These are phyloP conservation scores for Turritopsis rubra DNA, from an alignment of 30 jellyfish, hydroid and myxozoan species.

Conservation along the genomic window DNA sequence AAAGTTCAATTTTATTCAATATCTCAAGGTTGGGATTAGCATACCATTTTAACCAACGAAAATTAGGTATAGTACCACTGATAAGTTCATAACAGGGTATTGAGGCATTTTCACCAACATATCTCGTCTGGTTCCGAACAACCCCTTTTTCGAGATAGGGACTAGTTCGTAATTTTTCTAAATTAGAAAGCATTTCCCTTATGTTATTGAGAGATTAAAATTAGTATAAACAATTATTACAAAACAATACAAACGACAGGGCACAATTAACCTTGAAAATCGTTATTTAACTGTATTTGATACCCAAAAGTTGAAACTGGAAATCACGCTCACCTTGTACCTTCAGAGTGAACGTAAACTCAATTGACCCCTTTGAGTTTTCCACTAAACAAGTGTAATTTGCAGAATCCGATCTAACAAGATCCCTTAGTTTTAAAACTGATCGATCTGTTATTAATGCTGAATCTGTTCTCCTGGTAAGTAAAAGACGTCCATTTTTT, in stretches of 20 bases:
- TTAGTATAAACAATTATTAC: neutral
- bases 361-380: conserved; percentile 36
- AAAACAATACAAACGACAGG: neutral
- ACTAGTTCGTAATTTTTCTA: conserved; percentile 61
- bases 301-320: neutral
- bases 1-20: conserved; percentile 16
- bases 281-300: neutral
- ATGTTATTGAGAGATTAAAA: neutral
- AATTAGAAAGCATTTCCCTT: neutral
- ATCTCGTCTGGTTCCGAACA: conserved; percentile 46
- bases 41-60: conserved; percentile 76
- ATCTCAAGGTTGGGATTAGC: conserved; percentile 19
- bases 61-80: conserved; percentile 81
- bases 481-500: conserved; percentile 47
- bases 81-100: conserved; percentile 72
- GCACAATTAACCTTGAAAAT: neutral
- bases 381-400: conserved; percentile 70
- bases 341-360: conserved; percentile 28
- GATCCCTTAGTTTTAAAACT: conserved; percentile 31
- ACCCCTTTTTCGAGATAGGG: conserved; percentile 64
- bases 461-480: conserved; percentile 53
- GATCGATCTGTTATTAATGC: conserved; percentile 23
- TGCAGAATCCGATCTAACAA: conserved; percentile 46
- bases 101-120: conserved; percentile 74
- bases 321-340: conserved; percentile 52